phyloP scores from a whole-genome alignment of 1,140 invertebrate genomes.

The Saccostrea echinata region DNA sequence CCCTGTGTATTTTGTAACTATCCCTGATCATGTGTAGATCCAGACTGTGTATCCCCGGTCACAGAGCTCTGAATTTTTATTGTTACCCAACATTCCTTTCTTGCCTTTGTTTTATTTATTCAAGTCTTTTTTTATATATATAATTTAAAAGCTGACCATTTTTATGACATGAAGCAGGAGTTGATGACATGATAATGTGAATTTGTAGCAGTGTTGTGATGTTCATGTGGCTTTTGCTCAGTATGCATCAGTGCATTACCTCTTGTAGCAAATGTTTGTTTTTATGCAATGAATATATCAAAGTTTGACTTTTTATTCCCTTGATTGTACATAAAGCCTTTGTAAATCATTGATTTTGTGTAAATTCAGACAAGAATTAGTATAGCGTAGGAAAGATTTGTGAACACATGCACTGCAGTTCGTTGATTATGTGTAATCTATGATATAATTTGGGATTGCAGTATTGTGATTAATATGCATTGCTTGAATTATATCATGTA shows the following conservation, averaged over 20 bases:
- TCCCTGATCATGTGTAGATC: background rate
- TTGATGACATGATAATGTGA: background rate
- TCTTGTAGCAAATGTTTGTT: background rate
- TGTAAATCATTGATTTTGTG: background rate
- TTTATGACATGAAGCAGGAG: background rate
- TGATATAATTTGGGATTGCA: background rate
- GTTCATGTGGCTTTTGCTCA: background rate
- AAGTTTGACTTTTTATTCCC: background rate
- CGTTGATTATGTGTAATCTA: background rate
- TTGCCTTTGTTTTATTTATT: conserved; percentile 1
- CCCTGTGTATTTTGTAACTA: no score
- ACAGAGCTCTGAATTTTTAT: background rate
- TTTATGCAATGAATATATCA: background rate
- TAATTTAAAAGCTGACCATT: background rate
- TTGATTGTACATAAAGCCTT: background rate
- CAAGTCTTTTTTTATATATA: background rate
- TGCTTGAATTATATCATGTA: no score
- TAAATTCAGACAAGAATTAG: no score
- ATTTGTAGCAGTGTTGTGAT: background rate
- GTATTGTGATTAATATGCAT: no score
- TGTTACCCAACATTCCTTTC: conserved; percentile 3
- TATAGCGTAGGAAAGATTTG: no score
- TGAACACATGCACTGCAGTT: background rate
- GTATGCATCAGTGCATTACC: background rate
- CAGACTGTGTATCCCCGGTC: background rate